Base-by-base conservation (phyloP, 1,140 invertebrate species). In the Rhopalosiphum padi region DNA sequence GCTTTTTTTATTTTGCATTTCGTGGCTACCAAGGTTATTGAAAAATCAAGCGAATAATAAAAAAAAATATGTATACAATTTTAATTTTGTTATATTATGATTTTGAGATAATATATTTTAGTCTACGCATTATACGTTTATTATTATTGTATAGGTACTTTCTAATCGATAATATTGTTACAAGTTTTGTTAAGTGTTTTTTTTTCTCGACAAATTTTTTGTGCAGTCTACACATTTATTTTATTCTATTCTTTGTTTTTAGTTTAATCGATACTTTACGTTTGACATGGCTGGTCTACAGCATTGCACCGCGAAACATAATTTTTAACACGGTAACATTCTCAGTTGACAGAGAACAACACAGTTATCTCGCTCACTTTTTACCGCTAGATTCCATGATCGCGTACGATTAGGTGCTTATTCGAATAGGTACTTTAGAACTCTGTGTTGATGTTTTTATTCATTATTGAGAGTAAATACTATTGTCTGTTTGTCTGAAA, bases 371-470 rank as follows among this genome's bases (percentile, higher is more conserved):
- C 30, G 3, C 48, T 89, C 53, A 89, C 87, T 89, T 89, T 89
- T 89, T 89, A 53, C 22, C 37, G 55, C 35, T 23, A n/a, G 87
- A 53, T 89, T 89, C 87, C 87, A 89, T 89, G 48, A 21, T 87
- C 0, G 30, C 11, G 30, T 30, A 30, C 60, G 9, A 68, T n/a
- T 68, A n/a, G n/a, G 15, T 68, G 11, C 11, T 3, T 4, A 15
- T 5, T 68, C n/a, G 30, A 30, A 30, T 15, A 60, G 9, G 30
- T 68, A 68, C 30, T 30, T 15, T 30, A 30, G 60, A 60, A 30
- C 1, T 68, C 60, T 15, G 30, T 68, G 25, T 68, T 68, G 30
- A 15, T 21, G 48, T 51, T 68, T 68, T 30, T 68, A 68, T 68
- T 68, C 30, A 30, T 68, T 30, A 30, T n/a, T 30, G 9, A 60